Evolutionary conservation across 2,113 vertebrate genomes (phyloP), one percentile per base, ranked within the genome.

Genomic region (Poecilia latipinna): DNA sequence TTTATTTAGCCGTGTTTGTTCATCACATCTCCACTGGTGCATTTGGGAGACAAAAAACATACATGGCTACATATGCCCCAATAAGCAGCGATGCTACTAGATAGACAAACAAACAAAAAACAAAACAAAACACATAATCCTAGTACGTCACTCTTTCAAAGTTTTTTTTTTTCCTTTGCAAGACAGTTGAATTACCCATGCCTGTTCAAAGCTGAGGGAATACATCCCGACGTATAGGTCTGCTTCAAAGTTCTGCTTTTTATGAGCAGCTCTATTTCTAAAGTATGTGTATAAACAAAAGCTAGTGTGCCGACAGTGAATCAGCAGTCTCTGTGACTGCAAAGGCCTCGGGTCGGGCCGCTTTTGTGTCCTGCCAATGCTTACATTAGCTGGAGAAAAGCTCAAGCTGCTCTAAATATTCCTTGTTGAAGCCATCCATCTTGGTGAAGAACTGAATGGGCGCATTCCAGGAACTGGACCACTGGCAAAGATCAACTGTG

Each of bases 261-360:
- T 93, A 91, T 91, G 94, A 95, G 93, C 93, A 92, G 94, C 91
- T 93, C 93, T 95, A 94, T 94, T 96, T 96, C 95, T 94, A 91
- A 60, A 90, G 87, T 84, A 83, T 95, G 85, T 86, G 87, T 93
- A 93, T 96, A 96, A 96, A 96, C 95, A 96, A 93, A 95, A 88
- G 90, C 90, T 78, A 84, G 86, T 85, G 92, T 87, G 91, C 84
- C 77, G 92, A 92, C 84, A 92, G 94, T 95, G 93, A 94, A 95
- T 95, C 95, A 96, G 94, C 90, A 91, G 91, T 90, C 92, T 91
- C 89, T 86, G 93, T 90, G 92, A 95, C 91, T 85, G 88, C 91
- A 89, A 71, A 86, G 90, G 87, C 86, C 92, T 82, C 81, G 90
- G 95, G 93, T 95, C 88, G 93, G 89, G 82, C 78, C 68, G 86